A percentile compares a stretch with the other conserved stretches of the same genome.
phyloP scores from a whole-genome alignment of 2,797 vertebrate genomes.

The Mycteria americana region DNA sequence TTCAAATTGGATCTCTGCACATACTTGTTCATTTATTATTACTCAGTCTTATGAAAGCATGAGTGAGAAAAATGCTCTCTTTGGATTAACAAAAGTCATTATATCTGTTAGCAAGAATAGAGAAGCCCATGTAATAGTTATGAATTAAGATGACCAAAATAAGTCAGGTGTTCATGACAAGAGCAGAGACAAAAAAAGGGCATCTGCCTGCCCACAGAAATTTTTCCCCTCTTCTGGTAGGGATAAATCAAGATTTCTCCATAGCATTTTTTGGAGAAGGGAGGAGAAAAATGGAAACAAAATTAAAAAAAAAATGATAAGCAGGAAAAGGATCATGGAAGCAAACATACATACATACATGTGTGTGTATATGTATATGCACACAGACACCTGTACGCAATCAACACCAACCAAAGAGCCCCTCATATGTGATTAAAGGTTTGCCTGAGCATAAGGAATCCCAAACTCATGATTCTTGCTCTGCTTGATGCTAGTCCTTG shows the following conservation, averaged over 20 bases:
- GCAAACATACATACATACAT: neutral
- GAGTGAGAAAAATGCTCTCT: neutral
- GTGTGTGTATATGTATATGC: accelerated
- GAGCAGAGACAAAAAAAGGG: neutral
- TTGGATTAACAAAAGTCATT: neutral
- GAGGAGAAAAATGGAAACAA: neutral
- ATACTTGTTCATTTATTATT: neutral
- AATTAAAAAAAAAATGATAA: neutral
- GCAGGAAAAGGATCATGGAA: neutral
- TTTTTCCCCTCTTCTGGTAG: neutral
- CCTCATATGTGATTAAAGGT: neutral
- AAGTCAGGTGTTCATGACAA: neutral
- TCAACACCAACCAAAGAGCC: neutral
- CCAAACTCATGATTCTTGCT: neutral
- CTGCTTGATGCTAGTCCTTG: neutral
- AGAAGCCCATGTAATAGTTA: neutral
- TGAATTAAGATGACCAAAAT: neutral
- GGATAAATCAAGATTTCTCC: neutral
- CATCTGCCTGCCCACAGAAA: neutral
- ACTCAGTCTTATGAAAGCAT: neutral
- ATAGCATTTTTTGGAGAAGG: neutral
- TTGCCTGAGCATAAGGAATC: neutral
- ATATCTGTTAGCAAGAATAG: neutral
- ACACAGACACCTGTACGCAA: neutral
- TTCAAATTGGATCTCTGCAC: neutral